Evolutionary conservation across 2,113 vertebrate species (phyloP).

Genomic region (Scartelaos histophorus): DNA sequence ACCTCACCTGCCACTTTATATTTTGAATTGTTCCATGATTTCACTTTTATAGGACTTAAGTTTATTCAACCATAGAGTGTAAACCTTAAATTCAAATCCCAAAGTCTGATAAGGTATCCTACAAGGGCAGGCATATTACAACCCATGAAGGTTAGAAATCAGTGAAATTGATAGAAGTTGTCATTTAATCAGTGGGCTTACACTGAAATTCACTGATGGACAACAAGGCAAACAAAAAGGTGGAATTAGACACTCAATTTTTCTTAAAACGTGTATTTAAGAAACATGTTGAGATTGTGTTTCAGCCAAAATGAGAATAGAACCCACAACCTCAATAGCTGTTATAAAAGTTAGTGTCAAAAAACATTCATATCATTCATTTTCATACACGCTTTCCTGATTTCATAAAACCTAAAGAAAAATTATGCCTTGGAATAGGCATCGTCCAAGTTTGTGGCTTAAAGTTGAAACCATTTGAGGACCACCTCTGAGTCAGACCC

Average conservation of each 20-base stretch:
- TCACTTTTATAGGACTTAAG: too few species aligned
- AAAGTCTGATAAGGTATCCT: too few species aligned
- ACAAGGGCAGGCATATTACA: too few species aligned
- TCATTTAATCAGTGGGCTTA: neutral
- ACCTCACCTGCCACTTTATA: too few species aligned
- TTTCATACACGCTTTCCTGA: constrained; percentile 6
- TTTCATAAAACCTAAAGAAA: constrained; percentile 24
- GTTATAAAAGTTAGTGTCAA: neutral
- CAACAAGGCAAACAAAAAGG: neutral
- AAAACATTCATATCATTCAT: neutral
- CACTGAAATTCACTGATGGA: neutral
- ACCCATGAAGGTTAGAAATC: too few species aligned
- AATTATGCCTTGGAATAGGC: constrained; percentile 21
- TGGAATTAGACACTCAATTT: neutral
- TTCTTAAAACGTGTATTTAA: neutral
- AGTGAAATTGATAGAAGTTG: too few species aligned
- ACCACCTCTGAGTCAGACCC: constrained; percentile 49
- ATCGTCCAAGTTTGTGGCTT: constrained; percentile 47
- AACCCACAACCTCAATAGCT: constrained; percentile 1
- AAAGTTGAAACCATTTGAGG: constrained; percentile 37
- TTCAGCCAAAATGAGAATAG: neutral
- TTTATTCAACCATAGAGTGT: too few species aligned
- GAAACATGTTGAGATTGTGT: neutral
- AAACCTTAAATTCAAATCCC: too few species aligned
- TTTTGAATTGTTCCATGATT: too few species aligned